phyloP scores from a whole-genome alignment of 2,797 vertebrate species.

The Phrynocephalus forsythii region DNA sequence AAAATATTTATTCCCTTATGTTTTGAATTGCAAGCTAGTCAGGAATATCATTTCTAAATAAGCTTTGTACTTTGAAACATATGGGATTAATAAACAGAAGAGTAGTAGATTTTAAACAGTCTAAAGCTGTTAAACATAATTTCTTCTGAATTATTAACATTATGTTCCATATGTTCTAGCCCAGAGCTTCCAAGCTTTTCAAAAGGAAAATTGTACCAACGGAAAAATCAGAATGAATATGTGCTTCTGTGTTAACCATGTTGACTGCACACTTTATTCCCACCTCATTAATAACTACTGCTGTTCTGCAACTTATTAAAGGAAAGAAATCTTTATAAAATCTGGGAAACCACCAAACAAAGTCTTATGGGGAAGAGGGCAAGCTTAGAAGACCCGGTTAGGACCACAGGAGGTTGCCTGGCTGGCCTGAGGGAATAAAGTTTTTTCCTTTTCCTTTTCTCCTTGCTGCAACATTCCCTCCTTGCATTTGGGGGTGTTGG shows the following conservation, averaged over 20 bases:
- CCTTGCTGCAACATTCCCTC: too few relatives aligned
- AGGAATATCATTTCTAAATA: not conserved
- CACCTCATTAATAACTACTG: not conserved
- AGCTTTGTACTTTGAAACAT: not conserved
- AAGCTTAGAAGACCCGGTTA: too few relatives aligned
- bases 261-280: not conserved
- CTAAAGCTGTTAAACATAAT: not conserved
- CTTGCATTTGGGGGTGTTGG: too few relatives aligned
- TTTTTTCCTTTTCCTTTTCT: too few relatives aligned
- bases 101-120: not conserved
- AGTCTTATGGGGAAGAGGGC: too few relatives aligned
- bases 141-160: constrained; percentile 8
- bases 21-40: too few relatives aligned
- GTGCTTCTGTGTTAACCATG: not conserved
- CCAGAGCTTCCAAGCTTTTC: not conserved
- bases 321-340: too few relatives aligned
- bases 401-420: too few relatives aligned
- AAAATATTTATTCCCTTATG: not conserved
- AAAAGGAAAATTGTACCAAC: not conserved
- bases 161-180: constrained; percentile 1
- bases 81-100: constrained; percentile 11
- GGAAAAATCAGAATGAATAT: not conserved
- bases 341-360: too few relatives aligned
- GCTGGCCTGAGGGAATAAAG: too few relatives aligned
- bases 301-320: not conserved